These are phyloP conservation scores for Wasmannia auropunctata DNA, from an alignment of 1,140 invertebrate species.

Conservation along the genomic window DNA sequence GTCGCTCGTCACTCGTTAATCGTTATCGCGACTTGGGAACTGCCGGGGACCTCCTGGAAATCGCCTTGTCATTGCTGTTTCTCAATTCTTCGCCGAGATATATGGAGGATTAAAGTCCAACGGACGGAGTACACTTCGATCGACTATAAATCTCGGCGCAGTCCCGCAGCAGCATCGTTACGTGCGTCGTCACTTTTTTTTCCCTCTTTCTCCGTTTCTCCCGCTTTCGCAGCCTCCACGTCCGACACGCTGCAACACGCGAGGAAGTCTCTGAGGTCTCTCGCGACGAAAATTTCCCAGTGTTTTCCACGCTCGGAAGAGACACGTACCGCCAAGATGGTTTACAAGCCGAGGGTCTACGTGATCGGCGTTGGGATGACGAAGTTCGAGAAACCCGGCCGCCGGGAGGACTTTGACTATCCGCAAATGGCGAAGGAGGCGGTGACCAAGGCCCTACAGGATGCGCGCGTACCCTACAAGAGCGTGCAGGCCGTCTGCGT, in stretches of 20 bases:
- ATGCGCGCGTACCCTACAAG: slow-evolving; percentile 93
- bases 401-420: slow-evolving; percentile 93
- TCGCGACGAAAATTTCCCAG: not conserved
- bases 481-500: slow-evolving; percentile 95
- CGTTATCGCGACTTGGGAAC: not conserved
- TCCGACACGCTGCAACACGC: not conserved
- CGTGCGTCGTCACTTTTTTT: not conserved
- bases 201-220: not conserved
- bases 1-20: too few species aligned
- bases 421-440: slow-evolving; percentile 98
- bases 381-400: slow-evolving; percentile 97
- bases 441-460: slow-evolving; percentile 94
- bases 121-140: not conserved
- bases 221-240: not conserved
- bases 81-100: not conserved
- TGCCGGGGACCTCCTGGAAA: not conserved
- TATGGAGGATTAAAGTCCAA: slow-evolving; percentile 53
- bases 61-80: slow-evolving; percentile 28
- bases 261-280: not conserved
- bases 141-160: not conserved
- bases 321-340: slow-evolving; percentile 80
- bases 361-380: slow-evolving; percentile 99
- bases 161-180: not conserved
- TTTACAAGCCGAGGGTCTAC: slow-evolving; percentile 89
- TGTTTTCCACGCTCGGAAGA: not conserved